These are phyloP conservation scores for Hippoglossus stenolepis DNA, from an alignment of 2,113 vertebrate species.

Conservation along the genomic window DNA sequence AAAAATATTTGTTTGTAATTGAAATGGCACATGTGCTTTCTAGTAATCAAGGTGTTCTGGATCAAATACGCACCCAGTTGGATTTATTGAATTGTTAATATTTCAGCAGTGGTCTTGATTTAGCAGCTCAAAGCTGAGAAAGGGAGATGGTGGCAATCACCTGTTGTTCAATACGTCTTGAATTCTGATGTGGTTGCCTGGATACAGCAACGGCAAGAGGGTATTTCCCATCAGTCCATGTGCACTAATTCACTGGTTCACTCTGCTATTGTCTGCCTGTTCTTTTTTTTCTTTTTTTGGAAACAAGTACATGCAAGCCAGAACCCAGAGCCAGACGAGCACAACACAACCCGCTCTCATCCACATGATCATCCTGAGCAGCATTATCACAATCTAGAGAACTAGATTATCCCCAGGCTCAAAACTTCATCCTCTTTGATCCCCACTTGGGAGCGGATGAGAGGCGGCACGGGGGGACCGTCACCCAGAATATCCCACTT, in stretches of 20 bases:
- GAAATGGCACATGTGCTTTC: constrained; percentile 21
- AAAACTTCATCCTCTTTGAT: constrained; percentile 77
- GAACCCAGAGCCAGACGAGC: constrained; percentile 27
- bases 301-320: constrained; percentile 7
- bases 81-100: neutral
- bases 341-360: constrained; percentile 47
- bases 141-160: constrained; percentile 53
- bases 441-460: constrained; percentile 72
- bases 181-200: constrained; percentile 69
- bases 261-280: constrained; percentile 49
- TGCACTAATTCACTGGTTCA: constrained; percentile 47
- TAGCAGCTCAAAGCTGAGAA: constrained; percentile 26
- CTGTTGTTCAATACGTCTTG: constrained; percentile 53
- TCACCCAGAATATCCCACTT: constrained; percentile 66
- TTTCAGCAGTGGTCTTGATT: constrained; percentile 7
- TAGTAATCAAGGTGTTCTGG: neutral
- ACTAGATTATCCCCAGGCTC: constrained; percentile 80
- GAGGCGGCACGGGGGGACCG: constrained; percentile 59
- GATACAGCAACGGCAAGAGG: constrained; percentile 57
- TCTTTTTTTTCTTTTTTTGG: constrained; percentile 19
- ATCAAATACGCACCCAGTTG: neutral
- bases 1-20: constrained; percentile 1
- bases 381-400: constrained; percentile 81
- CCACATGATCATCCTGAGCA: constrained; percentile 69
- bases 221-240: constrained; percentile 39